Evolutionary conservation across 2,797 vertebrate species (phyloP).

Genomic region (Podarcis siculus): DNA sequence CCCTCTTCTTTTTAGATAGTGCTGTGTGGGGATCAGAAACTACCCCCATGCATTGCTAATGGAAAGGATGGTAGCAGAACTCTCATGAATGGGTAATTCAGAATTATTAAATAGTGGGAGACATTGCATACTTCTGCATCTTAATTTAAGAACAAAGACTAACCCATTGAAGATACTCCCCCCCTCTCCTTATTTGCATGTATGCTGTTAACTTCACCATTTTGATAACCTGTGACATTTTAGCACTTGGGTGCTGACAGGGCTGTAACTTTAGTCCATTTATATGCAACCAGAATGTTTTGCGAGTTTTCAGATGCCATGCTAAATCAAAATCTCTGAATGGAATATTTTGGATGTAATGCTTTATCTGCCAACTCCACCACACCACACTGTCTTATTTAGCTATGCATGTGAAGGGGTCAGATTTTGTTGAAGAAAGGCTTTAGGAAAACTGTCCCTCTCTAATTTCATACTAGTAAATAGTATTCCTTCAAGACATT

Average conservation of each 20-base stretch:
- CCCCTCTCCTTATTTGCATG: background rate
- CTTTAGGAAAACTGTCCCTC: background rate
- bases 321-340: background rate
- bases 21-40: too few relatives aligned
- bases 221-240: background rate
- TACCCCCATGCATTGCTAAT: too few relatives aligned
- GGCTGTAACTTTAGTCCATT: background rate
- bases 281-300: background rate
- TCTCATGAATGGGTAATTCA: too few relatives aligned
- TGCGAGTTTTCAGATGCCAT: background rate
- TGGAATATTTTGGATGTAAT: background rate
- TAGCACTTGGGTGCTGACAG: background rate
- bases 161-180: too few relatives aligned
- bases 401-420: background rate
- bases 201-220: background rate
- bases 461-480: background rate
- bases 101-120: too few relatives aligned
- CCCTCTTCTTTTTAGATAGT: too few relatives aligned
- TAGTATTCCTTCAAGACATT: slow-evolving; percentile 1
- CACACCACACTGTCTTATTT: background rate
- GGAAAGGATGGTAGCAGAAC: too few relatives aligned
- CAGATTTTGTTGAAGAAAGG: background rate
- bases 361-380: background rate
- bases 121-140: too few relatives aligned
- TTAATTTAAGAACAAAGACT: too few relatives aligned